Conservation (phyloP, 1,140 invertebrate species). For the Plectrocnemia conspersa region DNA sequence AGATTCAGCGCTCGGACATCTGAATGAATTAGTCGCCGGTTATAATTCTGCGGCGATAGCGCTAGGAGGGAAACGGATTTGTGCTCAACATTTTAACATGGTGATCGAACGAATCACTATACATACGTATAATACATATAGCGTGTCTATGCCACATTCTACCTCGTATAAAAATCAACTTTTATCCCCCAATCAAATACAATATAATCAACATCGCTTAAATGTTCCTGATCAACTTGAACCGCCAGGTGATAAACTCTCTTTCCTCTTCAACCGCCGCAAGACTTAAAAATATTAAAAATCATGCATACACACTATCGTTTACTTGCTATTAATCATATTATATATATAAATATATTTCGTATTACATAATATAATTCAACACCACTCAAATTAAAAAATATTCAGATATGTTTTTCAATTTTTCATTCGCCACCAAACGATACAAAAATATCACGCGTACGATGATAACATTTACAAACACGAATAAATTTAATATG, state of each 20-base stretch:
- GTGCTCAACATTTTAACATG: constrained; percentile 33
- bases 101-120: constrained; percentile 27
- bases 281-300: not conserved
- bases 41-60: no score
- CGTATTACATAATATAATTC: no score
- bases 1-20: not conserved
- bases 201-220: constrained; percentile 14
- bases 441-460: constrained; percentile 31
- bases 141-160: no score
- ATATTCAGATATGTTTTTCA: constrained; percentile 26
- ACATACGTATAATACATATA: constrained; percentile 32
- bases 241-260: constrained; percentile 14
- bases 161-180: constrained; percentile 26
- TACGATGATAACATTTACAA: constrained; percentile 26
- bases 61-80: constrained; percentile 26
- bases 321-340: no score
- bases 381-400: constrained; percentile 8
- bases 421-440: constrained; percentile 5
- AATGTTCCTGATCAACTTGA: constrained; percentile 7
- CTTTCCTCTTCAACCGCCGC: constrained; percentile 4
- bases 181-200: constrained; percentile 27
- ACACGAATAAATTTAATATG: no score
- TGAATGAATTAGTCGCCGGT: no score
- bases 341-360: no score
- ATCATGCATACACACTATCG: no score